phyloP scores from a whole-genome alignment of 1,140 invertebrate species.

The Goniozus legneri region DNA sequence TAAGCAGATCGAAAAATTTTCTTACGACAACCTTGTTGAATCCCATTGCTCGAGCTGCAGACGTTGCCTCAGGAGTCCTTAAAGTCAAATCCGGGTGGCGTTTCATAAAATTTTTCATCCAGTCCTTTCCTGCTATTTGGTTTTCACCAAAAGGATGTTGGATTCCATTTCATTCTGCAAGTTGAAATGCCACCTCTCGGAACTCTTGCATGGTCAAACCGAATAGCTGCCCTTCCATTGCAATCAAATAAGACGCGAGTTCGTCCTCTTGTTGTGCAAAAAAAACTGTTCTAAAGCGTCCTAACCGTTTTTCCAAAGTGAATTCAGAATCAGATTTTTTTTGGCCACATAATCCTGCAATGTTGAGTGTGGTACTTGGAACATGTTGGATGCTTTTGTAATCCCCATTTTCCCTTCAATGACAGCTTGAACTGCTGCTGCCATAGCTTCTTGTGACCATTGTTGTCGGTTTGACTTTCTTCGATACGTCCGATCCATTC shows the following conservation, averaged over 20 bases:
- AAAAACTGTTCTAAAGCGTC: neutral
- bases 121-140: neutral
- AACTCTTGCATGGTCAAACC: neutral
- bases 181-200: neutral
- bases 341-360: neutral
- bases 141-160: neutral
- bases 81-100: neutral
- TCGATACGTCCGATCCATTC: neutral
- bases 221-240: neutral
- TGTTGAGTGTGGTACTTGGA: neutral
- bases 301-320: neutral
- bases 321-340: neutral
- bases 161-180: neutral
- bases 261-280: neutral
- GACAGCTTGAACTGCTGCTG: neutral
- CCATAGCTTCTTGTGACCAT: neutral
- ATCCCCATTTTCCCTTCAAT: neutral
- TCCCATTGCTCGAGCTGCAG: neutral
- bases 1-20: neutral
- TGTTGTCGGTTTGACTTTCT: neutral
- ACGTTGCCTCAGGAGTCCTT: neutral
- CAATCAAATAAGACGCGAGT: neutral
- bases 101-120: neutral
- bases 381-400: neutral
- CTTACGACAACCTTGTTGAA: neutral